Evolutionary conservation across 2,113 vertebrate species (phyloP), one percentile per base, ranked within the genome.

Genomic region (Elgaria multicarinata): DNA sequence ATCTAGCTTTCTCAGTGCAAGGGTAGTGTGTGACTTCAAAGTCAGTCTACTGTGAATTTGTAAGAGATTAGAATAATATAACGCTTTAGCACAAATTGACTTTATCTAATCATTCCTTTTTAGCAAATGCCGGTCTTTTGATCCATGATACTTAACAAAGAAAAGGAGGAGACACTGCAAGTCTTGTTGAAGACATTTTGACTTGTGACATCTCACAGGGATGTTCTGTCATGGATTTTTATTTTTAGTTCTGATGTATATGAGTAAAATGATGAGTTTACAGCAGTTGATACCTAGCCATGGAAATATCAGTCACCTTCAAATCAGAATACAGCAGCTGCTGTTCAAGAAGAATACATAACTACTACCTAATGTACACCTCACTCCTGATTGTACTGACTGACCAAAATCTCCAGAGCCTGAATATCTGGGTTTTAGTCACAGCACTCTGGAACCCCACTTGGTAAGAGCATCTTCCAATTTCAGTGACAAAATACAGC

Each of bases 401-500:
- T 6, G 9, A 39, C 5, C 58, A 69, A 22, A 33, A 46, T 69
- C 46, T n/a, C 18, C 44, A 50, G 26, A 24, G 33, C 18, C 50
- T 50, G 28, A 50, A 50, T 84, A n/a, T 7, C 31, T 50, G 83
- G 42, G 2, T 50, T 69, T 84, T 84, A 67, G 64, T 50, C 10
- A 33, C 31, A 71, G 42, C 7, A 39, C 18, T 62, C 24, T 24
- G n/a, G 6, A 53, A 0, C 31, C 77, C 28, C 44, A 24, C 44
- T 62, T 39, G 5, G 58, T 33, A 53, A 53, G 50, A 55, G 18
- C 50, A 74, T 55, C 3, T 72, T 88, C 36, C 7, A 58, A 44
- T 4, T 26, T 36, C 55, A 76, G 81, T 14, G 3, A 92, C 86
- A 46, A 91, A 90, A 89, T 39, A 33, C 6, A 44, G 26, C 33